Evolutionary conservation across 2,888 invertebrate species (phyloP).

Genomic region (Nephrotoma appendiculata): DNA sequence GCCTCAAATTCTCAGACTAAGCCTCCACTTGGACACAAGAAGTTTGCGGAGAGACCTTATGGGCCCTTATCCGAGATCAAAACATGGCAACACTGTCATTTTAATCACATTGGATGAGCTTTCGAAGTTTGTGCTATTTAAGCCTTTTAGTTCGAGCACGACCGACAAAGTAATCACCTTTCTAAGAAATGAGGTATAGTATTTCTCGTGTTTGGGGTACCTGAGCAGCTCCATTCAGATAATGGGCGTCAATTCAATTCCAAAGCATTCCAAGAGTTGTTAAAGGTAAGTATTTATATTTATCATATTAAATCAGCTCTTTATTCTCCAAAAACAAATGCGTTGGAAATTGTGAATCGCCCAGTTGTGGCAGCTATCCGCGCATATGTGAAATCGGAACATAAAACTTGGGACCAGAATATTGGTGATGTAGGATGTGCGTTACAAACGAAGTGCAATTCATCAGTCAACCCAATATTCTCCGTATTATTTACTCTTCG

Average conservation of each 20-base stretch:
- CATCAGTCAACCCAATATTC: neutral
- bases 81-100: neutral
- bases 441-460: neutral
- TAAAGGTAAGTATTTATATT: neutral
- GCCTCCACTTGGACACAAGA: neutral
- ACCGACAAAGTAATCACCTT: neutral
- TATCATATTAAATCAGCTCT: neutral
- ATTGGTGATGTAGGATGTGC: neutral
- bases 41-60: neutral
- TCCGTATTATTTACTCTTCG: neutral
- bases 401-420: neutral
- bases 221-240: neutral
- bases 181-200: neutral
- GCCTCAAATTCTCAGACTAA: neutral
- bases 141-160: too few species aligned
- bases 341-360: neutral
- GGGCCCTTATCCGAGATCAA: neutral
- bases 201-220: neutral
- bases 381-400: neutral
- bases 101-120: neutral
- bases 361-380: neutral
- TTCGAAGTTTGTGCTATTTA: neutral
- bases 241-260: neutral
- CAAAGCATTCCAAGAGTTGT: neutral
- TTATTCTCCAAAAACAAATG: neutral